Conservation (phyloP, 2,797 vertebrate species). For the Syndactyla subalaris region DNA sequence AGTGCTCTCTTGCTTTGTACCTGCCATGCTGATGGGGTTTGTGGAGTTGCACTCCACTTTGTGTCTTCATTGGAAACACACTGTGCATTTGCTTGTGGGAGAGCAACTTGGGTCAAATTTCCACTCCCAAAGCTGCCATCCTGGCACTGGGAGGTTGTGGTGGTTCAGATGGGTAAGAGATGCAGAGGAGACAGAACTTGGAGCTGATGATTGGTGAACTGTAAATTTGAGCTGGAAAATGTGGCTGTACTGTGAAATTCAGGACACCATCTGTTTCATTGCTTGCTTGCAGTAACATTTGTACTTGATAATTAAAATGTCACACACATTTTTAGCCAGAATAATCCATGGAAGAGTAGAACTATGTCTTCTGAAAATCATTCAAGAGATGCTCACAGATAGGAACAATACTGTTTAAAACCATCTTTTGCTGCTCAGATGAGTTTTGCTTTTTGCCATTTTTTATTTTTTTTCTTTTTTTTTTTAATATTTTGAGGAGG, state of each 20-base stretch:
- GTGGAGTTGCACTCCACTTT: not conserved
- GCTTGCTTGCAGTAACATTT: conserved; percentile 76
- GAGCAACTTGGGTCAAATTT: not conserved
- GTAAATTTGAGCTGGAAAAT: conserved; percentile 73
- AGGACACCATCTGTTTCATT: conserved; percentile 76
- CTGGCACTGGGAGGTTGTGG: not conserved
- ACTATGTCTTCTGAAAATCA: conserved; percentile 32
- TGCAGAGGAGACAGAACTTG: conserved; percentile 5
- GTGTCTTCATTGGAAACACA: not conserved
- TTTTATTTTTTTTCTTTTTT: too few species aligned
- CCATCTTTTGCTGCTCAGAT: not conserved
- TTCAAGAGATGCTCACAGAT: conserved; percentile 8
- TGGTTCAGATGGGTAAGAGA: not conserved
- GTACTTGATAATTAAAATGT: conserved; percentile 78
- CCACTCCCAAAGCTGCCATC: not conserved
- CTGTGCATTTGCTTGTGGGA: not conserved
- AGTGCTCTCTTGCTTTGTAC: too few species aligned
- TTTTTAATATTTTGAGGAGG: not conserved
- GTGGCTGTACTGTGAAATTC: conserved; percentile 72
- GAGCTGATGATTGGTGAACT: conserved; percentile 62
- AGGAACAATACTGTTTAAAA: not conserved
- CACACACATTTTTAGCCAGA: conserved; percentile 70
- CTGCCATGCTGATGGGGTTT: too few species aligned
- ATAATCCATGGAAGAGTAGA: conserved; percentile 55
- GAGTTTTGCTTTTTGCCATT: not conserved